A percentile compares a stretch with the other conserved stretches of the same genome.
phyloP scores from a whole-genome alignment of 2,888 invertebrate species.

The Hipparchia semele region DNA sequence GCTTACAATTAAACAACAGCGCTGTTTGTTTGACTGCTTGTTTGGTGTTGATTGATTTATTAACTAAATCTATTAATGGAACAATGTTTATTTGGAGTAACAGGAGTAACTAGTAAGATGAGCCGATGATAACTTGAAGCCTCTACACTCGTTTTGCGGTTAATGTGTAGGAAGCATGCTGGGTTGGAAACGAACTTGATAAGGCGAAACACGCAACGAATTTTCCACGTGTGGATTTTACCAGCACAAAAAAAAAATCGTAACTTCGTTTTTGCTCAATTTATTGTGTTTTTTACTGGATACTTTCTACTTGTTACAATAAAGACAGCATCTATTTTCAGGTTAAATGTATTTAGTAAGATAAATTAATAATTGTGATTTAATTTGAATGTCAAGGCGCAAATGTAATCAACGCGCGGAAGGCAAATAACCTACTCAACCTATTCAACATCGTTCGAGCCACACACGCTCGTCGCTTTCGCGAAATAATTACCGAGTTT shows the following conservation, averaged over 20 bases:
- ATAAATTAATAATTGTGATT: not conserved
- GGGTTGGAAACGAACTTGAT: too few species aligned
- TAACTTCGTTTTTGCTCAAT: too few species aligned
- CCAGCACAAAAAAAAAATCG: too few species aligned
- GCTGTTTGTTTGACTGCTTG: not conserved
- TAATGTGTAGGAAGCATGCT: too few species aligned
- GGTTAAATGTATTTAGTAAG: not conserved
- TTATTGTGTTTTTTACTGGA: too few species aligned
- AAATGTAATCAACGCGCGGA: slow-evolving; percentile 12
- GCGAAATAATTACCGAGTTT: slow-evolving; percentile 9
- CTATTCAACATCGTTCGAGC: slow-evolving; percentile 12
- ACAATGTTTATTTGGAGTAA: not conserved
- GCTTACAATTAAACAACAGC: not conserved
- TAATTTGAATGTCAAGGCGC: not conserved
- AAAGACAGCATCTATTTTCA: too few species aligned
- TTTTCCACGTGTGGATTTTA: too few species aligned
- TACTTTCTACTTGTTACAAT: too few species aligned
- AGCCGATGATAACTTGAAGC: not conserved
- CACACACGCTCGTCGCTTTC: not conserved
- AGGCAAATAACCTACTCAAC: slow-evolving; percentile 3
- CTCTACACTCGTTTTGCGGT: too few species aligned
- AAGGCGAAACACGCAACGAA: too few species aligned
- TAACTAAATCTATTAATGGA: slow-evolving; percentile 2
- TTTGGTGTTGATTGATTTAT: slow-evolving; percentile 1
- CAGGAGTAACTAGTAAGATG: not conserved